phyloP scores from a whole-genome alignment of 2,888 invertebrate species.

The Actias luna region DNA sequence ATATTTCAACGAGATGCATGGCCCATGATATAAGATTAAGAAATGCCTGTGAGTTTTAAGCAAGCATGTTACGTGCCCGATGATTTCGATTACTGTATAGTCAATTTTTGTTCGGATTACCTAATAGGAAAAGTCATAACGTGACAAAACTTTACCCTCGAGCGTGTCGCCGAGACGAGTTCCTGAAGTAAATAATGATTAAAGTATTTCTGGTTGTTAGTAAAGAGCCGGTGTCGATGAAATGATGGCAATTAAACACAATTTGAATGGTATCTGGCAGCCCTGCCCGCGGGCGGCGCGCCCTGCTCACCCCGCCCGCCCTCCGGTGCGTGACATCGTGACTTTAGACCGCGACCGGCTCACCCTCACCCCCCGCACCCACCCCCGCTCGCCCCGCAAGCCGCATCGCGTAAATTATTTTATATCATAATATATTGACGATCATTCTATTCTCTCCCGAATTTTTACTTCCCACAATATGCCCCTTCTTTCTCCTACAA shows the following conservation, averaged over 20 bases:
- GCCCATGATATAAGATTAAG: too few relatives aligned
- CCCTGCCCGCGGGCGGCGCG: slow-evolving; percentile 26
- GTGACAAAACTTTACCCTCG: neutral
- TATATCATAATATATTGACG: slow-evolving; percentile 67
- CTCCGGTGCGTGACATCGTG: slow-evolving; percentile 64
- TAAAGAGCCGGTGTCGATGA: slow-evolving; percentile 4
- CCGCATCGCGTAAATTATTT: slow-evolving; percentile 56
- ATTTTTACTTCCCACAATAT: neutral
- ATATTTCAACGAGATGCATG: too few relatives aligned
- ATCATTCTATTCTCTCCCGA: slow-evolving; percentile 42
- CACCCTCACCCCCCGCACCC: slow-evolving; percentile 22
- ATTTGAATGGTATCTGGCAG: slow-evolving; percentile 3
- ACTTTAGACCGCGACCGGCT: slow-evolving; percentile 51
- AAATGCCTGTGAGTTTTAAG: too few relatives aligned
- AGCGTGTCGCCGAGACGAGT: neutral
- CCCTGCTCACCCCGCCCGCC: neutral
- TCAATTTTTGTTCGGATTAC: neutral
- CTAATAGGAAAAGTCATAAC: neutral
- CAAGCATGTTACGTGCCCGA: too few relatives aligned
- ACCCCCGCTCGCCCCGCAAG: slow-evolving; percentile 22
- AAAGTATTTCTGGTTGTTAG: neutral
- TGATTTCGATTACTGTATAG: neutral
- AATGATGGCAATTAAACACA: slow-evolving; percentile 1
- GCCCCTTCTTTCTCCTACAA: neutral
- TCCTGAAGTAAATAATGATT: neutral